phyloP scores from a whole-genome alignment of 1,140 invertebrate species.

The Nymphalis io region DNA sequence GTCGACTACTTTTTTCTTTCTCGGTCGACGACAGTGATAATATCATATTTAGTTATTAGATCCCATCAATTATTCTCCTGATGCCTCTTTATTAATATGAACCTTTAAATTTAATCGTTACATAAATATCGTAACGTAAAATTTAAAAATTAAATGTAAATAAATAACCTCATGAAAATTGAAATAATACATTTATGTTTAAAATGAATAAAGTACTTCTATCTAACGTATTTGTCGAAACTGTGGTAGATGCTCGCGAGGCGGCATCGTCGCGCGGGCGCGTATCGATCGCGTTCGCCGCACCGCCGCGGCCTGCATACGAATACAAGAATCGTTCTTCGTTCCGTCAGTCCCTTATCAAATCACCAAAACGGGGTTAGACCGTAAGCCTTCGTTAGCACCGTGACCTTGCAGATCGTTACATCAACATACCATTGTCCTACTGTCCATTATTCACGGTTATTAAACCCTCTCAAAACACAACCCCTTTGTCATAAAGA shows the following conservation, averaged over 20 bases:
- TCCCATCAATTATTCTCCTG: slow-evolving; percentile 35
- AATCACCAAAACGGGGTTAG: slow-evolving; percentile 59
- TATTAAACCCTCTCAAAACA: slow-evolving; percentile 18
- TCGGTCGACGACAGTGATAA: slow-evolving; percentile 51
- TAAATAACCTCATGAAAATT: not conserved
- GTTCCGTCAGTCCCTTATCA: slow-evolving; percentile 68
- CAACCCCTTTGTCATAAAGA: slow-evolving; percentile 30
- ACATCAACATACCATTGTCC: slow-evolving; percentile 39
- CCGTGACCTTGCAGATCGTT: slow-evolving; percentile 61
- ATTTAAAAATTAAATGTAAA: not conserved
- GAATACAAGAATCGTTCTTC: slow-evolving; percentile 72
- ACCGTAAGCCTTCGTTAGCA: slow-evolving; percentile 63
- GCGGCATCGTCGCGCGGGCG: slow-evolving; percentile 71
- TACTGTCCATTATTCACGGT: slow-evolving; percentile 16
- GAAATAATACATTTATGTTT: not conserved
- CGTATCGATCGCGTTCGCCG: slow-evolving; percentile 73
- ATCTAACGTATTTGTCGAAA: slow-evolving; percentile 56
- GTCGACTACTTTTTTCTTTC: slow-evolving; percentile 47
- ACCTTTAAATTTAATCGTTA: too few species aligned
- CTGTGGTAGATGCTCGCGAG: slow-evolving; percentile 53
- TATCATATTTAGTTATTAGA: slow-evolving; percentile 45
- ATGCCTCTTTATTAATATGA: not conserved
- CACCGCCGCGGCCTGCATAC: slow-evolving; percentile 71
- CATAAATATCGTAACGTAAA: too few species aligned
- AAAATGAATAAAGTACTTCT: slow-evolving; percentile 41